Percentiles rank a stretch among this genome's conserved stretches.
Evolutionary conservation across 64 coral and sea anemone genomes (phyloP).

Genomic region (Cladopsammia gracilis): DNA sequence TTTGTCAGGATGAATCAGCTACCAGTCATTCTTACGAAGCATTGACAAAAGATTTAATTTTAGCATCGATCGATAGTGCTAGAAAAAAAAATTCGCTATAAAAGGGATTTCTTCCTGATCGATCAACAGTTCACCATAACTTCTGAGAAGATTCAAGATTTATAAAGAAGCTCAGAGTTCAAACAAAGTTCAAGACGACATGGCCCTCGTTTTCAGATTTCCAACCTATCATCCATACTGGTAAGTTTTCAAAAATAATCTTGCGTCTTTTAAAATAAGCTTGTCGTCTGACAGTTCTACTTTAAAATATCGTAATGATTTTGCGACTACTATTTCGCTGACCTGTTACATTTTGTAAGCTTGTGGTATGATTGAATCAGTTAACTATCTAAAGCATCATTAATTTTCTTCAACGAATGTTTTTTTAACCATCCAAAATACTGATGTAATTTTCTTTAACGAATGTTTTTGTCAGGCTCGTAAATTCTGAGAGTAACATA

Average conservation of each 20-base stretch:
- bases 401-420: too few relatives aligned
- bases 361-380: too few relatives aligned
- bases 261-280: background rate
- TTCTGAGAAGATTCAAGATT: background rate
- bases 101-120: background rate
- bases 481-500: too few relatives aligned
- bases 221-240: background rate
- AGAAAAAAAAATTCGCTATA: background rate
- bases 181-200: conserved; percentile 5
- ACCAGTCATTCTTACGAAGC: conserved; percentile 1
- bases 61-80: background rate
- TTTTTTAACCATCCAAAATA: too few relatives aligned
- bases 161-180: background rate
- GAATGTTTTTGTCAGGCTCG: too few relatives aligned
- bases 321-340: too few relatives aligned
- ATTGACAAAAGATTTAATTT: conserved; percentile 14
- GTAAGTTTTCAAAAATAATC: background rate
- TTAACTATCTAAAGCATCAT: too few relatives aligned
- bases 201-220: conserved; percentile 28
- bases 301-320: too few relatives aligned
- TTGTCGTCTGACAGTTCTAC: background rate
- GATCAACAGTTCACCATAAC: background rate
- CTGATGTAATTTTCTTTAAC: too few relatives aligned
- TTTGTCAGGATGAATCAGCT: background rate
- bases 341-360: too few relatives aligned